Evolutionary conservation across 2,113 vertebrate genomes (phyloP).

Genomic region (Ammodytes dubius): DNA sequence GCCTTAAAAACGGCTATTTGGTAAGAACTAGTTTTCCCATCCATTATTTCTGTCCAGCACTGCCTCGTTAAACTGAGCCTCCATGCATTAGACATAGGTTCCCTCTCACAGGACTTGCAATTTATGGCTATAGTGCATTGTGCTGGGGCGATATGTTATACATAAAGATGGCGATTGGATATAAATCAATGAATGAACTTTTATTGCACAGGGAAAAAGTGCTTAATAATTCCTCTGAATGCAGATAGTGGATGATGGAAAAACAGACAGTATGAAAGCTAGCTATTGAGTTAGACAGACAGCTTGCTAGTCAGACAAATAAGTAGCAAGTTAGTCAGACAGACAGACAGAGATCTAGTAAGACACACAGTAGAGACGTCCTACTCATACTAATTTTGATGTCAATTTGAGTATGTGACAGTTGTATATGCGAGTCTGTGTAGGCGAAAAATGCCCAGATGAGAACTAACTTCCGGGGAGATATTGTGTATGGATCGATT

Average conservation of each 20-base stretch:
- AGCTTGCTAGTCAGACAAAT: neutral
- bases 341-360: neutral
- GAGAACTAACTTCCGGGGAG: too few species aligned
- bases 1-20: constrained; percentile 40
- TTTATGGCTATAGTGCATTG: constrained; percentile 8
- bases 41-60: constrained; percentile 20
- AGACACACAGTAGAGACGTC: neutral
- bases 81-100: constrained; percentile 29
- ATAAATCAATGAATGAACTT: neutral
- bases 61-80: constrained; percentile 27
- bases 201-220: neutral
- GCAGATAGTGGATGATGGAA: constrained; percentile 2
- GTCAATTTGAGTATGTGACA: too few species aligned
- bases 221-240: neutral
- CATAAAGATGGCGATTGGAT: constrained; percentile 1
- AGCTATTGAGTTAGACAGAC: neutral
- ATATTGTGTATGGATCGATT: too few species aligned
- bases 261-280: neutral
- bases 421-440: too few species aligned
- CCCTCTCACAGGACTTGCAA: constrained; percentile 14
- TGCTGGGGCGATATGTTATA: neutral
- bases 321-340: neutral
- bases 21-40: constrained; percentile 16
- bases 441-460: too few species aligned
- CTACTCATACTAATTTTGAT: too few species aligned